Conservation (phyloP, 1,140 invertebrate genomes). For the Zaprionus taronus region DNA sequence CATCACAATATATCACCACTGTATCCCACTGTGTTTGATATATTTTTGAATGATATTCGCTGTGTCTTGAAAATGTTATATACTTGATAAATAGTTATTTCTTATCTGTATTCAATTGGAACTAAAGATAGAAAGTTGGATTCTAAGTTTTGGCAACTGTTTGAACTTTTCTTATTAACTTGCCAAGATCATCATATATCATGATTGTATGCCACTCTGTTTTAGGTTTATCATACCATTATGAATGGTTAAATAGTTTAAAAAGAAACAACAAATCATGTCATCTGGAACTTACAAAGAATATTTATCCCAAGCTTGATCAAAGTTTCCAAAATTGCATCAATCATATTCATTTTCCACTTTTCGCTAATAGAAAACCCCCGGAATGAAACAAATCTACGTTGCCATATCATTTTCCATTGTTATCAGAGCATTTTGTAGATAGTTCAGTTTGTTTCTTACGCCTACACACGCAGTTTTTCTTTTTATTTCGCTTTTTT, state of each 20-base stretch:
- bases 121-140: not conserved
- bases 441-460: not conserved
- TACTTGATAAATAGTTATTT: too few relatives aligned
- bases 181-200: not conserved
- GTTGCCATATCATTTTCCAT: not conserved
- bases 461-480: not conserved
- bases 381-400: not conserved
- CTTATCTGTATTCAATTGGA: constrained; percentile 1
- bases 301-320: not conserved
- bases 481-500: constrained; percentile 52
- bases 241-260: not conserved
- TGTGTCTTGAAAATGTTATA: too few relatives aligned
- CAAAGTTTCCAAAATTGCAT: not conserved
- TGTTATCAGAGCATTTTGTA: not conserved
- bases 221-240: not conserved
- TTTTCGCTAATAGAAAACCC: not conserved
- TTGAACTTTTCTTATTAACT: not conserved
- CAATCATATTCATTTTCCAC: not conserved
- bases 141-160: not conserved
- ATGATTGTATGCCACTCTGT: not conserved
- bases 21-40: not conserved
- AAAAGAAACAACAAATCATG: not conserved
- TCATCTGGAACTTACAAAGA: not conserved
- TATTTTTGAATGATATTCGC: not conserved
- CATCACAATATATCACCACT: not conserved